Conservation (phyloP, 2,888 invertebrate genomes). For the Nymphalis polychloros region DNA sequence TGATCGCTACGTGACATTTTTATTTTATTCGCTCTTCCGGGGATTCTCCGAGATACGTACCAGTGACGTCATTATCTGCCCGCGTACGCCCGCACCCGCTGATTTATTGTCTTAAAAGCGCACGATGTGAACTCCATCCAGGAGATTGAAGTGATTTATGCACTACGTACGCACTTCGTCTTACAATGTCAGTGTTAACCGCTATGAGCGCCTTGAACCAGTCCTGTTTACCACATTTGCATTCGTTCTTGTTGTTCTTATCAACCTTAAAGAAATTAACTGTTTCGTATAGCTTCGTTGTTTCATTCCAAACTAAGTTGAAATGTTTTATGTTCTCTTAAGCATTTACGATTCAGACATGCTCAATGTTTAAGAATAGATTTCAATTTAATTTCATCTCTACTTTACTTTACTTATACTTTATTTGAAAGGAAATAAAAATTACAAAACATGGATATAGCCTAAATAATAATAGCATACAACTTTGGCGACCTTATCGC, state of each 20-base stretch:
- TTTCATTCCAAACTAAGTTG: too few species aligned
- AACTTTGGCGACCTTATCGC: too few species aligned
- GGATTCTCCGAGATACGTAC: conserved; percentile 80
- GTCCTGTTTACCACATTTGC: conserved; percentile 36
- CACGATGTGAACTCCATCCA: conserved; percentile 55
- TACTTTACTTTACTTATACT: too few species aligned
- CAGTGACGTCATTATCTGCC: conserved; percentile 78
- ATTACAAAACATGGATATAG: too few species aligned
- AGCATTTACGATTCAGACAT: too few species aligned
- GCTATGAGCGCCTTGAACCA: conserved; percentile 50
- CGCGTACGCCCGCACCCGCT: conserved; percentile 63
- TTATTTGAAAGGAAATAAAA: too few species aligned
- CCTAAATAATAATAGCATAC: too few species aligned
- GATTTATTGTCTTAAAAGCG: conserved; percentile 74
- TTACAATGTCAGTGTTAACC: conserved; percentile 60
- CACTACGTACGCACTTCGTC: conserved; percentile 48
- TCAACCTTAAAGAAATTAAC: conserved; percentile 4
- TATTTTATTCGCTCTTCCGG: conserved; percentile 81
- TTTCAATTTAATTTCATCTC: too few species aligned
- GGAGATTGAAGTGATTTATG: conserved; percentile 63
- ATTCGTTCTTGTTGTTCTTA: conserved; percentile 17
- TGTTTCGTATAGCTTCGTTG: not conserved
- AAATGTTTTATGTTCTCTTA: too few species aligned
- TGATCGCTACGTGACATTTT: conserved; percentile 82
- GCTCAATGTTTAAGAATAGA: too few species aligned